These are phyloP conservation scores for Chloropsis hardwickii DNA, from an alignment of 2,113 vertebrate species.

Conservation along the genomic window DNA sequence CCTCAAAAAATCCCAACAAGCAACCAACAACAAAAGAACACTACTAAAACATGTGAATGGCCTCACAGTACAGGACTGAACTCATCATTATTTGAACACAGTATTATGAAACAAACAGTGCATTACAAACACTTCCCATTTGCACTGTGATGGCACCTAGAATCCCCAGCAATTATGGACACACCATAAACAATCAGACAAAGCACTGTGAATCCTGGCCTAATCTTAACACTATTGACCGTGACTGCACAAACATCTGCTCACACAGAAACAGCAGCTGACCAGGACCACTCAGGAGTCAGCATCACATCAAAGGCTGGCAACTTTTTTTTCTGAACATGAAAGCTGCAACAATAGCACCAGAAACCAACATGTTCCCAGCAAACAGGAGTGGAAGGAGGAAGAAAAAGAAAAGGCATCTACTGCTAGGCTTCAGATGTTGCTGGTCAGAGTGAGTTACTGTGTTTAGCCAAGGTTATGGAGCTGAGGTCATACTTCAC, in stretches of 20 bases:
- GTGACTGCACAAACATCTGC: slow-evolving; percentile 1
- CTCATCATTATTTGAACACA: neutral
- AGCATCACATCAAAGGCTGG: neutral
- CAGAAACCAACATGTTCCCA: neutral
- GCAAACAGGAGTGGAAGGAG: neutral
- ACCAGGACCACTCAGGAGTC: neutral
- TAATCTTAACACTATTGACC: neutral
- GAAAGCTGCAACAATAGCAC: neutral
- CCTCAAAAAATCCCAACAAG: neutral
- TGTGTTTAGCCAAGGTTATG: neutral
- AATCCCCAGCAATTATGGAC: neutral
- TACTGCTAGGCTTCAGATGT: neutral
- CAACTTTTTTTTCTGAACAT: neutral
- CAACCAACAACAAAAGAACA: neutral
- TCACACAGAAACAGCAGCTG: neutral
- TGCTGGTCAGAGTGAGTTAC: neutral
- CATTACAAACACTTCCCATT: neutral
- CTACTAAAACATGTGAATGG: neutral
- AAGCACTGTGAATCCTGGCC: neutral
- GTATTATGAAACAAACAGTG: neutral
- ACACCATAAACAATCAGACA: neutral
- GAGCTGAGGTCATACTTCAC: neutral
- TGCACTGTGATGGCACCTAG: neutral
- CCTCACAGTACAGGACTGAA: neutral
- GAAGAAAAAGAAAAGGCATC: neutral